Percentiles rank a stretch among this genome's conserved stretches.
These are phyloP conservation scores for Eupithecia inturbata DNA, from an alignment of 2,888 invertebrate species.

Conservation along the genomic window DNA sequence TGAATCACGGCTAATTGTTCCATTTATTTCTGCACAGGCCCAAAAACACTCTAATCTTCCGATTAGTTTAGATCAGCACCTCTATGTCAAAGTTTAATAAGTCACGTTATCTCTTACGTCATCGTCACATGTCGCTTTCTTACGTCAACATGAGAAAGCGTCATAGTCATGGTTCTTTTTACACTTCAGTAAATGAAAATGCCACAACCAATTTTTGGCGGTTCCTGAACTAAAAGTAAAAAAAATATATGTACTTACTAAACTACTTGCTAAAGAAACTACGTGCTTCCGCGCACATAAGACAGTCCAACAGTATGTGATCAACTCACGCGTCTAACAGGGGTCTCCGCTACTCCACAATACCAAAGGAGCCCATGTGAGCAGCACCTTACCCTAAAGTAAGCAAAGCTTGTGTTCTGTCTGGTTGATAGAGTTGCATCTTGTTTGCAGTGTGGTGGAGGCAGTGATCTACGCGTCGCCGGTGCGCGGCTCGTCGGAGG, in stretches of 20 bases:
- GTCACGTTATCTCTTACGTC: constrained; percentile 14
- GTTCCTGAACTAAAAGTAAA: not conserved
- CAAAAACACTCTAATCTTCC: not conserved
- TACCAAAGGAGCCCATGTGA: not conserved
- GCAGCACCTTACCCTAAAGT: not conserved
- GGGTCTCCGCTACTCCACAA: not conserved
- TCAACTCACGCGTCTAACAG: not conserved
- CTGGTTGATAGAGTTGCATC: not conserved
- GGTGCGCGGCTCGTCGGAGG: constrained; percentile 85
- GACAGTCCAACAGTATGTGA: not conserved
- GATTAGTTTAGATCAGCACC: not conserved
- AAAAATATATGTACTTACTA: no score
- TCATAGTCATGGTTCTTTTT: constrained; percentile 1
- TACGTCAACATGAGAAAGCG: not conserved
- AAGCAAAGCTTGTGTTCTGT: not conserved
- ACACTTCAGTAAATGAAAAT: constrained; percentile 6
- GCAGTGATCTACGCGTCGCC: constrained; percentile 87
- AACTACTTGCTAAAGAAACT: no score
- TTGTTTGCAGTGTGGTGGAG: constrained; percentile 85
- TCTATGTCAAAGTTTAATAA: not conserved
- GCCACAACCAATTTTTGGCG: not conserved
- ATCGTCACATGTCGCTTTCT: constrained; percentile 7
- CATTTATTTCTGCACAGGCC: not conserved
- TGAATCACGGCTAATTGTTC: not conserved
- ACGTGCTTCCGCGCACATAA: not conserved